phyloP scores from a whole-genome alignment of 2,113 vertebrate species.

The Larimichthys polyactis region DNA sequence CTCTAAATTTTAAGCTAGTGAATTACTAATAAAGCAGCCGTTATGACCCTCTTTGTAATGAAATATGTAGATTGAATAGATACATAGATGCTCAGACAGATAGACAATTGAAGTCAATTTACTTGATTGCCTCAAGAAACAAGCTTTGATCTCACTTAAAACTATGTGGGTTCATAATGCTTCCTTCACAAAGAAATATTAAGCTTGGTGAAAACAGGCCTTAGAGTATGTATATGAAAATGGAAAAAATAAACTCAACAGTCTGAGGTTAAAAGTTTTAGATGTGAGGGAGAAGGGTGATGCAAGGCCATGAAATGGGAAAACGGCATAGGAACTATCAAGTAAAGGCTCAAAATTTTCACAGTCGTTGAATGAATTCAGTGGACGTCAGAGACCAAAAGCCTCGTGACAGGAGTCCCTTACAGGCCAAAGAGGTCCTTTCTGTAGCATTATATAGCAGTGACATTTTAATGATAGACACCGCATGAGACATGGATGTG shows the following conservation, averaged over 20 bases:
- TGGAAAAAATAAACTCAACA: slow-evolving; percentile 35
- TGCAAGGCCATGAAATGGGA: slow-evolving; percentile 55
- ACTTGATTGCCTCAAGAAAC: not conserved
- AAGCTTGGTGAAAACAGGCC: slow-evolving; percentile 11
- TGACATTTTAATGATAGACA: slow-evolving; percentile 10
- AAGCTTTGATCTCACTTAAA: not conserved
- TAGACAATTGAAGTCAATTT: not conserved
- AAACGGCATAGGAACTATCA: slow-evolving; percentile 19
- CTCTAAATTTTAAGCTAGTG: not conserved
- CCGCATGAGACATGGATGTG: not conserved
- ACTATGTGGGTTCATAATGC: not conserved
- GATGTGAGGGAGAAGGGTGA: slow-evolving; percentile 32
- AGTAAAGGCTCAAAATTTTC: slow-evolving; percentile 6
- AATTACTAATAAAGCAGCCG: too few species aligned
- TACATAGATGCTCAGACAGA: too few species aligned
- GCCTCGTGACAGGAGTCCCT: not conserved
- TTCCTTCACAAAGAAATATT: slow-evolving; percentile 1
- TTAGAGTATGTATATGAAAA: slow-evolving; percentile 26
- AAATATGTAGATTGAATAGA: not conserved
- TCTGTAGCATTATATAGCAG: not conserved
- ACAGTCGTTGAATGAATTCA: not conserved
- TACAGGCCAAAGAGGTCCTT: slow-evolving; percentile 1
- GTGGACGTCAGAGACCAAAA: not conserved
- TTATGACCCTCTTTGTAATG: too few species aligned
- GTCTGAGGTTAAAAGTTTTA: slow-evolving; percentile 13